Base-by-base conservation (phyloP, 2,888 invertebrate genomes). In the Diarsia rubi region DNA sequence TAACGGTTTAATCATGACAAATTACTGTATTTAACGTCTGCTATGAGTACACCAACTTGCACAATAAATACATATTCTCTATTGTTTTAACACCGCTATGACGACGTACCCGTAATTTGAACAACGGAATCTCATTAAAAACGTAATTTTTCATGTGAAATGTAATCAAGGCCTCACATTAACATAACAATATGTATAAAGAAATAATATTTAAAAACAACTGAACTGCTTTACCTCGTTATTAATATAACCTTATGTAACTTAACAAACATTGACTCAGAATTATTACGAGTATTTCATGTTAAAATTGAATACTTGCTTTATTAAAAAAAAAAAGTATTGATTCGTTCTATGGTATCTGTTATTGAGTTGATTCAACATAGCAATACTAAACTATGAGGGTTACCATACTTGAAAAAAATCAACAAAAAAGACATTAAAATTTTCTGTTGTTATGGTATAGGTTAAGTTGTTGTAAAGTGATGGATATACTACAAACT, bases 121-220 rank as follows among this genome's bases (percentile, higher is more conserved):
- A 79, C 70, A 81, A 84, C 83, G 74, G 88, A 84, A 89, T 87
- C 82, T 88, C 87, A 81, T 87, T 79, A 79, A 72, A 80, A 84
- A 57, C 62, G 37, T 62, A 64, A 49, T 70, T 73, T 79, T 76
- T 75, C 76, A 76, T 73, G 75, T 75, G 67, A 60, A 78, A 87
- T 69, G 52, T 79, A 78, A 86, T 79, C 78, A 85, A 83, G 65
- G 83, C 79, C 77, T 80, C 73, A 80, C 75, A 81, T 79, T 78
- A 77, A 65, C 63, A 73, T 75, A 73, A 79, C 60, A 82, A 82
- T 78, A 75, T 67, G 63, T 82, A 47, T 65, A 68, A 60, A 68
- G 27, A 78, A 73, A 73, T 73, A 73, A 75, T 75, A 68, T 73
- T 77, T 60, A 54, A 64, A 31, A 47, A 54, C 62, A 59, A 65